Base-by-base conservation (phyloP, 2,113 vertebrate genomes). In the Conger conger region DNA sequence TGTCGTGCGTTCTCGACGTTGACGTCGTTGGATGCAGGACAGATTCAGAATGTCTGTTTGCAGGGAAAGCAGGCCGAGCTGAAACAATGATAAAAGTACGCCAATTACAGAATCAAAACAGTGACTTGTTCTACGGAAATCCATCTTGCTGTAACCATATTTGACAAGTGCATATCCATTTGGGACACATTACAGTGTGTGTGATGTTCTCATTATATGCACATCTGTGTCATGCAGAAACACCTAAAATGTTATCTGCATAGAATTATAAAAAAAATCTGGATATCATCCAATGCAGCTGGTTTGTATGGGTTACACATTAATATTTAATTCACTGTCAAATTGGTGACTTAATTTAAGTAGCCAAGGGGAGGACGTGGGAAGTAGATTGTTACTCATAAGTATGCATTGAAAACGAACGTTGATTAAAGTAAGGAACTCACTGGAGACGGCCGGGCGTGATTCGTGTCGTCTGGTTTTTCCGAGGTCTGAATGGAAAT, bases 401-500 rank as follows among this genome's bases (percentile, higher is more conserved):
- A 93, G 92, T 92, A 93, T 93, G 91, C 92, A 92, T 90, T 88
- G 89, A 82, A 91, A 91, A 89, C 1, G 90, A 89, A 86, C 87
- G 91, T 93, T 93, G 91, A 93, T 93, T 92, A 93, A 92, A 91
- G 90, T 87, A 86, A 86, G 92, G 89, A 88, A 89, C 91, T 91
- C 89, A 2, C 63, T 20, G 79, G 90, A 93, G 92, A 93, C 87
- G 80, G 81, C 86, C 87, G 11, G 84, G 83, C 88, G 90, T 87
- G 85, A 81, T 84, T 88, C 87, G 92, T 88, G 89, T 92, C 90
- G 90, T 90, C 87, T 86, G 90, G 91, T 89, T 89, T 89, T 89
- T 93, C 90, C 86, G 90, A 92, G 89, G 88, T 90, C 90, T 90
- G 89, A 88, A 86, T 79, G 84, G 85, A 85, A 86, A 91, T 88